Conservation (phyloP, 1,140 invertebrate species). For the Drosophila cardini region DNA sequence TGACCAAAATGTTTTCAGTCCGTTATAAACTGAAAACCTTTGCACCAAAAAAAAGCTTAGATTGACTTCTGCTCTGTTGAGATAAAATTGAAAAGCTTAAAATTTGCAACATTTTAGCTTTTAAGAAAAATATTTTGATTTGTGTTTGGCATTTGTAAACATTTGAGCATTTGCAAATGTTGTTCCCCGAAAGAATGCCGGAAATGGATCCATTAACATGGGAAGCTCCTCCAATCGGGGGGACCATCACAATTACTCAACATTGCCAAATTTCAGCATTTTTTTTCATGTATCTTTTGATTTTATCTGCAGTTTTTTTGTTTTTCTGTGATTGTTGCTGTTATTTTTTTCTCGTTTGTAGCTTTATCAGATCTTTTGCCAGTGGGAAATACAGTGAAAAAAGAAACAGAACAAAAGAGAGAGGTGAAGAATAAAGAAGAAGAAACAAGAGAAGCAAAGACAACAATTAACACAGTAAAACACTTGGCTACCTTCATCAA, state of each 20-base stretch:
- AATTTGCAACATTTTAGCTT: too few species aligned
- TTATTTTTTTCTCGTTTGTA: slow-evolving; percentile 7
- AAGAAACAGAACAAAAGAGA: slow-evolving; percentile 1
- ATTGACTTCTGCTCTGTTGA: not conserved
- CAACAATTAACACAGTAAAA: slow-evolving; percentile 73
- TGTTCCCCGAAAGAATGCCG: slow-evolving; percentile 28
- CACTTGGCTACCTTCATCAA: slow-evolving; percentile 60
- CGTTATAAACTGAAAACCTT: too few species aligned
- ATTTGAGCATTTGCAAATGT: slow-evolving; percentile 14
- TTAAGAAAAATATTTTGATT: not conserved
- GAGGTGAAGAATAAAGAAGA: not conserved
- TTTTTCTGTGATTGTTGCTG: not conserved
- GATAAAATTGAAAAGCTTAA: not conserved
- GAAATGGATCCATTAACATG: slow-evolving; percentile 37
- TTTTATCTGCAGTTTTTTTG: not conserved
- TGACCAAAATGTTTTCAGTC: too few species aligned
- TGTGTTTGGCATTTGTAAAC: not conserved
- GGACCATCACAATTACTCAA: slow-evolving; percentile 40
- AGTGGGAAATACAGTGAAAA: slow-evolving; percentile 18
- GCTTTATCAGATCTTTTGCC: slow-evolving; percentile 49
- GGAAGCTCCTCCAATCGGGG: slow-evolving; percentile 16
- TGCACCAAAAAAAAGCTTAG: not conserved
- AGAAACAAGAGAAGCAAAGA: slow-evolving; percentile 39
- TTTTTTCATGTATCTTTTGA: slow-evolving; percentile 29
- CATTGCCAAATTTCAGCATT: slow-evolving; percentile 34